These are phyloP conservation scores for Mustela erminea DNA, from an alignment of 2,797 vertebrate genomes.

Conservation along the genomic window DNA sequence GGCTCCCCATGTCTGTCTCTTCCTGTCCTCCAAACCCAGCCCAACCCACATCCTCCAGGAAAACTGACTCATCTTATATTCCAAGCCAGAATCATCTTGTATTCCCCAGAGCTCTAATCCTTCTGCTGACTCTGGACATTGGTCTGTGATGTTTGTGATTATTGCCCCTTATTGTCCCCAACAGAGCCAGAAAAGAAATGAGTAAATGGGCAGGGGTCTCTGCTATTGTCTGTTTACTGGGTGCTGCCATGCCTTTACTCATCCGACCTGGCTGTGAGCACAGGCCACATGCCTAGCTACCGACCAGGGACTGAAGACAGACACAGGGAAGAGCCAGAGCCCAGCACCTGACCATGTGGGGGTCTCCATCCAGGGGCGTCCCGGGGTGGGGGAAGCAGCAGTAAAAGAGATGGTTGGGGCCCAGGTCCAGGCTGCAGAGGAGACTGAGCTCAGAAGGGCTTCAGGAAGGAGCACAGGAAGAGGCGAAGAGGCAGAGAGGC, in stretches of 20 bases:
- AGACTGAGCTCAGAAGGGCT: not conserved
- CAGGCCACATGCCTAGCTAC: rapidly evolving
- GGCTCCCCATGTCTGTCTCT: not conserved
- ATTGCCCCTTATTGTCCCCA: not conserved
- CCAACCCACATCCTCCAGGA: not conserved
- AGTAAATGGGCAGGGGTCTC: not conserved
- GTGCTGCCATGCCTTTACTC: not conserved
- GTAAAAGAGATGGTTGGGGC: not conserved
- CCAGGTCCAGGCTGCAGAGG: not conserved
- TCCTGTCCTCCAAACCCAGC: not conserved
- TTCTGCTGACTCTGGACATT: not conserved
- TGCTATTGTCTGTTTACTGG: not conserved
- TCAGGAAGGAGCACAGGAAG: not conserved
- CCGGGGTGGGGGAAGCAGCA: no score
- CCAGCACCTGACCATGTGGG: not conserved
- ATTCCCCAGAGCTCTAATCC: not conserved
- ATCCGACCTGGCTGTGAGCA: not conserved
- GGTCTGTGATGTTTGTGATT: not conserved
- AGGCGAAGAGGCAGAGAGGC: not conserved
- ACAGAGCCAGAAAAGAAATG: not conserved
- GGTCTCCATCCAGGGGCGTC: not conserved
- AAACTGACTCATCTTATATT: not conserved
- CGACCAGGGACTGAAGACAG: not conserved
- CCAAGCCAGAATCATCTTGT: not conserved
- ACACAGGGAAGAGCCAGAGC: not conserved